These are phyloP conservation scores for Antitype chi DNA, from an alignment of 2,888 invertebrate genomes.

Conservation along the genomic window DNA sequence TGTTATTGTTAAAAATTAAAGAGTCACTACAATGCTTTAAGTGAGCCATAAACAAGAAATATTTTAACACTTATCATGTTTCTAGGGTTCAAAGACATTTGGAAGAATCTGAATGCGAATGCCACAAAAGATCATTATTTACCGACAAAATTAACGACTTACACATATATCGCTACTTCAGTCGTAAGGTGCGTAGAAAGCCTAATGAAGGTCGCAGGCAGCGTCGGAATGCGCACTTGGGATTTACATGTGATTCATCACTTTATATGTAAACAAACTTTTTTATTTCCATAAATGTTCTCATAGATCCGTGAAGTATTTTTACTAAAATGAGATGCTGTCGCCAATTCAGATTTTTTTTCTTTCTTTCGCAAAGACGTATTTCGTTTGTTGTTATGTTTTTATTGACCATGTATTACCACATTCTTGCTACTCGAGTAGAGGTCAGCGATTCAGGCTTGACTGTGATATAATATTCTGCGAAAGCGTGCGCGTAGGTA, in stretches of 20 bases:
- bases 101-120: not conserved
- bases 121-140: slow-evolving; percentile 24
- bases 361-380: slow-evolving; percentile 16
- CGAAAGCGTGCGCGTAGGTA: slow-evolving; percentile 6
- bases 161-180: not conserved
- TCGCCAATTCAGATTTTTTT: slow-evolving; percentile 25
- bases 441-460: slow-evolving; percentile 34
- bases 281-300: slow-evolving; percentile 73
- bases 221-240: slow-evolving; percentile 78
- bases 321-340: slow-evolving; percentile 48
- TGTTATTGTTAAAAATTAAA: not conserved
- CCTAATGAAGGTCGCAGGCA: slow-evolving; percentile 77
- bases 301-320: slow-evolving; percentile 81
- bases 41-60: not conserved
- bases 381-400: slow-evolving; percentile 23
- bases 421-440: slow-evolving; percentile 36
- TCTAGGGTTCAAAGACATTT: slow-evolving; percentile 39
- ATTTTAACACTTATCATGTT: slow-evolving; percentile 1
- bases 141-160: not conserved
- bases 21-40: not conserved
- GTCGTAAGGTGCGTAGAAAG: slow-evolving; percentile 67
- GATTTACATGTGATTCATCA: slow-evolving; percentile 86
- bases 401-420: slow-evolving; percentile 30
- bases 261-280: slow-evolving; percentile 82
- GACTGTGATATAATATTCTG: slow-evolving; percentile 34